These are phyloP conservation scores for Blomia tropicalis DNA, from an alignment of 2,888 invertebrate species.

Conservation along the genomic window DNA sequence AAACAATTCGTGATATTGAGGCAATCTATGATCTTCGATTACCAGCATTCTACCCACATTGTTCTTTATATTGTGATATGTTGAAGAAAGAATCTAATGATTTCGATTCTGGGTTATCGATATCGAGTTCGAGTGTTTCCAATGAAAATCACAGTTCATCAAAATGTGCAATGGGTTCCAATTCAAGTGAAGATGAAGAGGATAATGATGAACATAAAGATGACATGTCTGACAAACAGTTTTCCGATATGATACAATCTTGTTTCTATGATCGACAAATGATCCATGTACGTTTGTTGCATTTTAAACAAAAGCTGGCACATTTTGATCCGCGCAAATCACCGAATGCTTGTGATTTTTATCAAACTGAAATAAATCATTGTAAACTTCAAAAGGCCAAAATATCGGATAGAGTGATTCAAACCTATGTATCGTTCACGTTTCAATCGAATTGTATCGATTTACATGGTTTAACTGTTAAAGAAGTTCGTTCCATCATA, in stretches of 20 bases:
- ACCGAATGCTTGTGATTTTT: background rate
- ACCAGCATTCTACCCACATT: background rate
- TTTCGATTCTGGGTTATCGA: no score
- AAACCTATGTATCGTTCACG: background rate
- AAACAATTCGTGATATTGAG: constrained; percentile 10
- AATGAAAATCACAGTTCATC: no score
- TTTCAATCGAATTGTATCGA: background rate
- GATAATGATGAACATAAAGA: background rate
- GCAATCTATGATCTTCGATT: background rate
- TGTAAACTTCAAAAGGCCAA: background rate
- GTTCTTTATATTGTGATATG: constrained; percentile 1
- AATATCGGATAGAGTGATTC: background rate
- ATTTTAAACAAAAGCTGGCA: background rate
- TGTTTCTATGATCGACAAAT: background rate
- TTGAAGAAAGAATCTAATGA: no score
- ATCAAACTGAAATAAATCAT: background rate
- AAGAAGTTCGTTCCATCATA: constrained; percentile 1
- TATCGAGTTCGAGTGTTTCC: no score
- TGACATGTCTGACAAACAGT: background rate
- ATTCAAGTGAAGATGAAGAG: background rate
- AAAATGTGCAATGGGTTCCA: background rate
- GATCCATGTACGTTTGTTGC: background rate
- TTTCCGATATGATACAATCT: background rate
- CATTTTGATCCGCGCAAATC: constrained; percentile 1
- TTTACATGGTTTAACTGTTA: background rate